Evolutionary conservation across 2,797 vertebrate genomes (phyloP), one percentile per base, ranked within the genome.

Genomic region (Lacerta bilineata): DNA sequence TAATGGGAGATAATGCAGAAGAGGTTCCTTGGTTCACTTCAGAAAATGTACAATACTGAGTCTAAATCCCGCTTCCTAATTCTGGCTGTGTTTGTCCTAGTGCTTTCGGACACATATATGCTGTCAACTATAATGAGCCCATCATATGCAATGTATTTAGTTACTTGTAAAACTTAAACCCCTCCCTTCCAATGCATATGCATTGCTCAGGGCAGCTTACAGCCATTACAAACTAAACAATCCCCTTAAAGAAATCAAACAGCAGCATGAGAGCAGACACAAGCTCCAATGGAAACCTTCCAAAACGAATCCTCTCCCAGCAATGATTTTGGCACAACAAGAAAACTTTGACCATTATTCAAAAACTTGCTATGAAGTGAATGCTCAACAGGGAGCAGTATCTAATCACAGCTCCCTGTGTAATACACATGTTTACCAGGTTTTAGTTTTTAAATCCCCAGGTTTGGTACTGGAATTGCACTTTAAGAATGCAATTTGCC

Each of bases 1-100:
- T 61, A 78, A 41, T 1, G 0, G 13, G 36, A 91, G 74, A 92
- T 90, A 94, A 94, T 84, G 84, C 68, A 72, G 46, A 3, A 89
- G 13, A 92, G 90, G 41, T 81, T 87, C 61, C 43, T 90, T 46
- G 89, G 9, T 33, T 79, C 77, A n/a, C 27, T 81, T 89, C 74
- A 41, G 66, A 9, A 83, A 81, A 81, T 23, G 18, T 36, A 5
- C 27, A 85, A 86, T 27, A 83, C 76, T 50, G 90, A 43, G 86
- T 91, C 59, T 71, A 82, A 39, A 76, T 1, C 23, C 23, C 6
- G 4, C 80, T 15, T 87, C 69, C 9, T 36, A 76, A 88, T 69
- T 75, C 5, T 50, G 80, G 27, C 18, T 80, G 79, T 39, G 15
- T 41, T 59, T 36, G 43, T 61, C 29, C 61, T 79, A 5, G 46